Conservation (phyloP, 1,140 invertebrate species). For the Ephestia elutella region DNA sequence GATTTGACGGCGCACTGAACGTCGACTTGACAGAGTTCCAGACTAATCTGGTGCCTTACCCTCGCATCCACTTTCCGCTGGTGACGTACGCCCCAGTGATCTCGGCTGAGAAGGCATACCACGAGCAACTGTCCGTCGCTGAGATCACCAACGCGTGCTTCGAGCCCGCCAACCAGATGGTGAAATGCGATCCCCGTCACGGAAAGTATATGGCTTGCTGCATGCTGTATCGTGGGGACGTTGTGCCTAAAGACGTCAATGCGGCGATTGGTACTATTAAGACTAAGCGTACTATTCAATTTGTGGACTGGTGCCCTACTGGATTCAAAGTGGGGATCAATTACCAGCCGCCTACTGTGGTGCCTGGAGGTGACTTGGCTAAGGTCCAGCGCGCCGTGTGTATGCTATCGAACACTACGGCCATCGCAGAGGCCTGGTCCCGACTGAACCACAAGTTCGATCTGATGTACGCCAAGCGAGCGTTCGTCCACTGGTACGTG, state of each 20-base stretch:
- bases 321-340: slow-evolving; percentile 87
- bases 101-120: slow-evolving; percentile 88
- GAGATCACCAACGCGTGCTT: slow-evolving; percentile 93
- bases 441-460: slow-evolving; percentile 89
- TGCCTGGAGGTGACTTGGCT: slow-evolving; percentile 87
- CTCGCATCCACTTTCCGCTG: slow-evolving; percentile 87
- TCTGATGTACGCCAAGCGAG: slow-evolving; percentile 74
- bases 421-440: slow-evolving; percentile 86
- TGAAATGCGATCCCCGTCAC: slow-evolving; percentile 90
- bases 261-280: slow-evolving; percentile 89
- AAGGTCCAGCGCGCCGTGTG: slow-evolving; percentile 88
- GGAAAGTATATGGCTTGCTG: slow-evolving; percentile 94
- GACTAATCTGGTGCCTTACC: slow-evolving; percentile 89
- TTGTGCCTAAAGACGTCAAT: slow-evolving; percentile 90
- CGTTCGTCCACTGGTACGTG: slow-evolving; percentile 90
- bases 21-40: slow-evolving; percentile 94
- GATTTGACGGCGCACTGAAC: slow-evolving; percentile 83
- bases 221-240: slow-evolving; percentile 83
- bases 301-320: slow-evolving; percentile 94
- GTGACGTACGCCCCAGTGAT: slow-evolving; percentile 92
- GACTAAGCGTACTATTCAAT: slow-evolving; percentile 88
- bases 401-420: slow-evolving; percentile 91
- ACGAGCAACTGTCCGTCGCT: slow-evolving; percentile 85
- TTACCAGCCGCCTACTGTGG: slow-evolving; percentile 86
- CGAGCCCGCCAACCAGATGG: slow-evolving; percentile 92